phyloP scores from a whole-genome alignment of 2,113 vertebrate genomes.

The Australoheros scitulus region DNA sequence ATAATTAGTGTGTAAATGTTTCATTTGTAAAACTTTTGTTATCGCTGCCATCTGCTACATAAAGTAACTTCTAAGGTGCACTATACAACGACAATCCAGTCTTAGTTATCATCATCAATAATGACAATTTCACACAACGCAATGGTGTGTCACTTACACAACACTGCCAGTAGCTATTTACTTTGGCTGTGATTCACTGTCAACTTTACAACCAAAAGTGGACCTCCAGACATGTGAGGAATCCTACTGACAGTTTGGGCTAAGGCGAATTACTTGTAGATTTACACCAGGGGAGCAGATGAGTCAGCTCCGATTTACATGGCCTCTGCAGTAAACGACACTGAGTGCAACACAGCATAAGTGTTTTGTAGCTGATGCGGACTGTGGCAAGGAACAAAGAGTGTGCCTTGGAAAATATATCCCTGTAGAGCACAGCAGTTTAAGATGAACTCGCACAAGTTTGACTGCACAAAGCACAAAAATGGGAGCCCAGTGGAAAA shows the following conservation, averaged over 20 bases:
- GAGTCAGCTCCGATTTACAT: constrained; percentile 54
- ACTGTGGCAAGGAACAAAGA: constrained; percentile 11
- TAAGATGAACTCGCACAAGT: constrained; percentile 1
- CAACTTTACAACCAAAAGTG: constrained; percentile 51
- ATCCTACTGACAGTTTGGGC: constrained; percentile 45
- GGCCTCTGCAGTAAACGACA: constrained; percentile 51
- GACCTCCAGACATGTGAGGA: constrained; percentile 46
- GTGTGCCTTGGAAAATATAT: constrained; percentile 5
- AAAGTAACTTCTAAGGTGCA: constrained; percentile 19
- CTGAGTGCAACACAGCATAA: constrained; percentile 40
- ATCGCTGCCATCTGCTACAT: constrained; percentile 31
- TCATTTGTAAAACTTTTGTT: constrained; percentile 1
- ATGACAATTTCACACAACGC: constrained; percentile 42
- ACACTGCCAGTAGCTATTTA: constrained; percentile 46
- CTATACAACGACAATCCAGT: constrained; percentile 4
- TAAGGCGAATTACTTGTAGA: constrained; percentile 42
- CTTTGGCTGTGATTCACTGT: constrained; percentile 49
- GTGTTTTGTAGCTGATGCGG: constrained; percentile 13
- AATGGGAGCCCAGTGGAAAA: constrained; percentile 38
- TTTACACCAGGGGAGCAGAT: constrained; percentile 39
- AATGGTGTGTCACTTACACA: constrained; percentile 31
- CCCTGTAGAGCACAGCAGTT: constrained; percentile 2
- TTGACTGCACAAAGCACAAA: constrained; percentile 37
- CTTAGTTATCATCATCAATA: not conserved
- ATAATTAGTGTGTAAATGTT: not conserved